Percentiles rank a stretch among this genome's conserved stretches.
These are phyloP conservation scores for Caenorhabditis elegans DNA, from an alignment of 1,140 invertebrate genomes.

Conservation along the genomic window WBcel235 BX284606.5:6951001-6951500, in stretches of 20 bases:
- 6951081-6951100: neutral
- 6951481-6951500: conserved; percentile 62
- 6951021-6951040: neutral
- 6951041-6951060: neutral
- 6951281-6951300: neutral
- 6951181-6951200: neutral
- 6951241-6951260: conserved; percentile 25
- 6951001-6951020: neutral
- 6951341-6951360: too few species aligned
- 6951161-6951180: neutral
- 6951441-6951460: conserved; percentile 54
- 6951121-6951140: conserved; percentile 5
- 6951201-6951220: conserved; percentile 27
- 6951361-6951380: conserved; percentile 19
- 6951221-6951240: conserved; percentile 34
- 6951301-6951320: neutral
- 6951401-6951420: conserved; percentile 63
- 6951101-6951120: neutral
- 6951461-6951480: conserved; percentile 57
- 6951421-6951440: conserved; percentile 61
- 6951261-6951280: neutral
- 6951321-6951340: neutral
- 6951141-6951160: conserved; percentile 5
- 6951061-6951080: neutral
- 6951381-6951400: conserved; percentile 56